A percentile compares a stretch with the other conserved stretches of the same genome.
These are phyloP conservation scores for Hucho hucho DNA, from an alignment of 2,113 vertebrate species.

Conservation along the genomic window DNA sequence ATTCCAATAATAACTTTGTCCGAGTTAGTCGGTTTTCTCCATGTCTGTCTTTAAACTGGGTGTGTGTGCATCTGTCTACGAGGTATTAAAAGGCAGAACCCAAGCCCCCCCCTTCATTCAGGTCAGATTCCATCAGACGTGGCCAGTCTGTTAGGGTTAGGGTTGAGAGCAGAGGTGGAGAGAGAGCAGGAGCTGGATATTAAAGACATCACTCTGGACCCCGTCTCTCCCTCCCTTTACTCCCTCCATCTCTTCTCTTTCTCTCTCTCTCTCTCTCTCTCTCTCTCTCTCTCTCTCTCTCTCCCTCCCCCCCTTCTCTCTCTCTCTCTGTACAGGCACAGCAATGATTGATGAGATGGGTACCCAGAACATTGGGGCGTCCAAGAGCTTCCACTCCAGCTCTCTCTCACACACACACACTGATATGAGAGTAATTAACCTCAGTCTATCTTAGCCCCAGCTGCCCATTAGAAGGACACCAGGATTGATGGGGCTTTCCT, in stretches of 20 bases:
- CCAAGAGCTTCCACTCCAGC: conserved; percentile 67
- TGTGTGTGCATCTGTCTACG: conserved; percentile 6
- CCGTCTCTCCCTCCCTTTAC: conserved; percentile 13
- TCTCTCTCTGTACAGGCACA: conserved; percentile 40
- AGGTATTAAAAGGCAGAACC: conserved; percentile 26
- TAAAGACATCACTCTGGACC: conserved; percentile 54
- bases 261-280: conserved; percentile 3
- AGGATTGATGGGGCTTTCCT: conserved; percentile 74
- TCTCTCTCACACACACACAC: conserved; percentile 33
- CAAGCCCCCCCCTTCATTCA: conserved; percentile 28
- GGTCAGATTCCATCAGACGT: conserved; percentile 50
- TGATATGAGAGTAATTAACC: conserved; percentile 82
- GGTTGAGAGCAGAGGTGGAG: conserved; percentile 49
- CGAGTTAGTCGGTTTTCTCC: not conserved
- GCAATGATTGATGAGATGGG: conserved; percentile 75
- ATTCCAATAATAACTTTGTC: conserved; percentile 1
- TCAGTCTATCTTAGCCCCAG: conserved; percentile 73
- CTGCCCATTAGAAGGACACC: conserved; percentile 78
- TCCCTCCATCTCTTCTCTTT: not conserved
- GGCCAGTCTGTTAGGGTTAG: conserved; percentile 57
- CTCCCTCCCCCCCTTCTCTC: conserved; percentile 4
- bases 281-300: conserved; percentile 39
- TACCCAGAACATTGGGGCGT: conserved; percentile 58
- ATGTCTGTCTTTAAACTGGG: not conserved
- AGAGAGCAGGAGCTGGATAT: conserved; percentile 42